Conservation (phyloP, 2,797 vertebrate genomes). For the Poeciliopsis turneri region DNA sequence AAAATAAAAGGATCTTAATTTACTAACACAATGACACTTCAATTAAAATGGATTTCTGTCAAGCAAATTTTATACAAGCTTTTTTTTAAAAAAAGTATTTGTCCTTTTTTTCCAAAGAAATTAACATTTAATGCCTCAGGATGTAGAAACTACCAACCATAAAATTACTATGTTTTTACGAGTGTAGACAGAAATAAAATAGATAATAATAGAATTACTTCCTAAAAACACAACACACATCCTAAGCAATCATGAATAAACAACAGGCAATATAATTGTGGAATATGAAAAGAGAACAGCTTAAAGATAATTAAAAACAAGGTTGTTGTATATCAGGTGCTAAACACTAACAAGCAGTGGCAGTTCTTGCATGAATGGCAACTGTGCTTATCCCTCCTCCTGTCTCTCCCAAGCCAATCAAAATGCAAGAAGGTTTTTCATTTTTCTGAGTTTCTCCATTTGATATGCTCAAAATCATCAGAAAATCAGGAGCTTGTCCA, state of each 20-base stretch:
- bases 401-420: not conserved
- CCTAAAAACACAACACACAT: slow-evolving; percentile 59
- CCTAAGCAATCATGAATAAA: slow-evolving; percentile 3
- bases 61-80: not conserved
- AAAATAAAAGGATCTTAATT: not conserved
- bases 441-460: not conserved
- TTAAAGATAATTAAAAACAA: slow-evolving; percentile 25
- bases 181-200: slow-evolving; percentile 42
- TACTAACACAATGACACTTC: not conserved
- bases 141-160: not conserved
- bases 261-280: not conserved
- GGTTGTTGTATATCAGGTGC: not conserved
- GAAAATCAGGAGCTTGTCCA: not conserved
- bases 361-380: not conserved
- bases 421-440: not conserved
- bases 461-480: not conserved
- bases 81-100: not conserved
- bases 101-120: slow-evolving; percentile 6
- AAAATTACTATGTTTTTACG: slow-evolving; percentile 18
- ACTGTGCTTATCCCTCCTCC: not conserved
- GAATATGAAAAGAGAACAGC: not conserved
- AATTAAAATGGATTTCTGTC: not conserved
- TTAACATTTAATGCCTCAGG: slow-evolving; percentile 2
- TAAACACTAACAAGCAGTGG: slow-evolving; percentile 11
- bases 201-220: slow-evolving; percentile 42